Conservation (phyloP, 2,113 vertebrate species). For the Caranx melampygus region DNA sequence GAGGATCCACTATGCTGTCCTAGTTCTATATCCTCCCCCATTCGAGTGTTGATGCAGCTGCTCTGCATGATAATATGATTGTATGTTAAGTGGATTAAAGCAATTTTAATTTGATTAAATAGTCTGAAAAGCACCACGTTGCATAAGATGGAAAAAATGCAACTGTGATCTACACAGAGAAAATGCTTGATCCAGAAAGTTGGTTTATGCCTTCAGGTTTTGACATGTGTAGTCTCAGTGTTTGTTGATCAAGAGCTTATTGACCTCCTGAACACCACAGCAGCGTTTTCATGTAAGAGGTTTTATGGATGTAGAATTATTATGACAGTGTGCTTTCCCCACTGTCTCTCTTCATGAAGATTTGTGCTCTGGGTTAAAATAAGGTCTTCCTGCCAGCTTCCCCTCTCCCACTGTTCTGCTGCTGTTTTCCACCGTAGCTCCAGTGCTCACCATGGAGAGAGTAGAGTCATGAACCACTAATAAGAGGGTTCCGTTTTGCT, state of each 20-base stretch:
- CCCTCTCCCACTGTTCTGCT: constrained; percentile 38
- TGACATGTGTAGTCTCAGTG: not conserved
- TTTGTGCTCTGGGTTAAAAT: constrained; percentile 56
- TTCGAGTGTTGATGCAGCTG: not conserved
- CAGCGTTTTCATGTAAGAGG: constrained; percentile 12
- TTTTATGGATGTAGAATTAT: constrained; percentile 13
- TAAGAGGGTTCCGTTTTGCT: constrained; percentile 79
- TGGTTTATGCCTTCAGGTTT: not conserved
- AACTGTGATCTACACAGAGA: not conserved
- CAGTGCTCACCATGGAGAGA: constrained; percentile 69
- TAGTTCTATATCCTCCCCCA: not conserved
- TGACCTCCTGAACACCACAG: constrained; percentile 9
- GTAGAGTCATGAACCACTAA: constrained; percentile 81
- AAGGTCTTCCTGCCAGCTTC: constrained; percentile 58
- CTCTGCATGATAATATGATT: not conserved
- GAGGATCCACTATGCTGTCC: not conserved
- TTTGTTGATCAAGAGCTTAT: not conserved
- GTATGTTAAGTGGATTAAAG: not conserved
- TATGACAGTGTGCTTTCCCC: constrained; percentile 8
- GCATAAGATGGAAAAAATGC: not conserved
- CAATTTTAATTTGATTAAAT: constrained; percentile 16
- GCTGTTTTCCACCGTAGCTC: constrained; percentile 67
- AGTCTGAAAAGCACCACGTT: constrained; percentile 4
- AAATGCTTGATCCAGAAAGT: not conserved
- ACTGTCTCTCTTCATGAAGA: constrained; percentile 26